phyloP scores from a whole-genome alignment of 2,888 invertebrate genomes.

The Eueremaeus valkanovi region DNA sequence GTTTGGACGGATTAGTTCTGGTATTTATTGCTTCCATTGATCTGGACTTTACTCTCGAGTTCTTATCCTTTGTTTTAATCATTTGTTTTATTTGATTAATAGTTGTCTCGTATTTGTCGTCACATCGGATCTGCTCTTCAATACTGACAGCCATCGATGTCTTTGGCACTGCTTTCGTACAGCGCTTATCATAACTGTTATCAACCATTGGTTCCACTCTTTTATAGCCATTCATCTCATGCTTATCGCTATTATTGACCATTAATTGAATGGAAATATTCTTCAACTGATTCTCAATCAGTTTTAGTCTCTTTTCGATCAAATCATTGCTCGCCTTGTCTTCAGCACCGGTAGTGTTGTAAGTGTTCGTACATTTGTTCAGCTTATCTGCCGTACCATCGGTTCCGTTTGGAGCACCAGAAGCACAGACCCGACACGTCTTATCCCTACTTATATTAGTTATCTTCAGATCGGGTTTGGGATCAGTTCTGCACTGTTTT shows the following conservation, averaged over 20 bases:
- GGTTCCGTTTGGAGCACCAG: neutral
- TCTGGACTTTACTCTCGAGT: neutral
- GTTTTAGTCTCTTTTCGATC: neutral
- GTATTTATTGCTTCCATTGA: neutral
- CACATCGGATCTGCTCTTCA: neutral
- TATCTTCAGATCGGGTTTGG: neutral
- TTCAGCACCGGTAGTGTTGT: neutral
- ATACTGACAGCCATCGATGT: neutral
- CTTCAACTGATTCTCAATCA: conserved; percentile 11
- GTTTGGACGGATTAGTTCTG: neutral
- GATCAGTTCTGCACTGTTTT: neutral
- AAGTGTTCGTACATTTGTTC: neutral
- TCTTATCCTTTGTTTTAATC: neutral
- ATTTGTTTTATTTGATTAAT: neutral
- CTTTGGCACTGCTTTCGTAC: neutral
- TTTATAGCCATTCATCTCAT: neutral
- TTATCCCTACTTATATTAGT: neutral
- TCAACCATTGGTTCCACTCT: neutral
- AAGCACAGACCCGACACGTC: neutral
- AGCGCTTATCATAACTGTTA: neutral
- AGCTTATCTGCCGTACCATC: neutral
- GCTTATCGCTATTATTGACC: neutral
- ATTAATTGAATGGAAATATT: conserved; percentile 16
- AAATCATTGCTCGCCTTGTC: neutral
- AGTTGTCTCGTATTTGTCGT: neutral